Evolutionary conservation across 2,113 vertebrate genomes (phyloP).

Genomic region (Nothobranchius kuhntae): DNA sequence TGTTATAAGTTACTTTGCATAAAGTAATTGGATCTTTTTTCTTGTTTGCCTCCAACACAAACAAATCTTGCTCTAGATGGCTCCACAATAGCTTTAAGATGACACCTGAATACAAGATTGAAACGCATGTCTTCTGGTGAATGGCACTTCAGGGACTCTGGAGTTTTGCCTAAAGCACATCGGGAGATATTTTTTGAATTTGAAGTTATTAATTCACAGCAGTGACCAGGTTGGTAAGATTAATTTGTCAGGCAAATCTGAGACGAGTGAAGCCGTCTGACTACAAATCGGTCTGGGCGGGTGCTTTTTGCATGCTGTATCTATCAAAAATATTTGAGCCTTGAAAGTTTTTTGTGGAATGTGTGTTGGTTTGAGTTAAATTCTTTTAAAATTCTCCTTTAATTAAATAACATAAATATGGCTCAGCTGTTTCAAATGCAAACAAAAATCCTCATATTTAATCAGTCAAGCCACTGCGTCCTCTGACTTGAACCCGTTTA

Average conservation of each 20-base stretch:
- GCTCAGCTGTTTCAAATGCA: too few species aligned
- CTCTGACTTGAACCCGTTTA: too few species aligned
- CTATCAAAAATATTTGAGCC: too few species aligned
- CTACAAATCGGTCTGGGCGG: background rate
- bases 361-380: too few species aligned
- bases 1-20: slow-evolving; percentile 32
- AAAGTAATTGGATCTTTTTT: slow-evolving; percentile 40
- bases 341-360: too few species aligned
- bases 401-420: too few species aligned
- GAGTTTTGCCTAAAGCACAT: background rate
- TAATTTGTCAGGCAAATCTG: background rate
- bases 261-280: background rate
- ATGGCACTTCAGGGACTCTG: slow-evolving; percentile 7
- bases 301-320: too few species aligned
- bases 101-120: background rate
- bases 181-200: background rate
- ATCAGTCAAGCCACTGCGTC: too few species aligned
- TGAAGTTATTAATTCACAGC: background rate
- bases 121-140: slow-evolving; percentile 11
- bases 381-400: too few species aligned
- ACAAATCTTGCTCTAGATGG: slow-evolving; percentile 28
- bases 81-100: slow-evolving; percentile 17
- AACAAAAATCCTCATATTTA: too few species aligned
- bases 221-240: background rate
- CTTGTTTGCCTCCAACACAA: slow-evolving; percentile 12